Evolutionary conservation across 2,888 invertebrate genomes (phyloP).

Genomic region (Chrysina gloriosa): DNA sequence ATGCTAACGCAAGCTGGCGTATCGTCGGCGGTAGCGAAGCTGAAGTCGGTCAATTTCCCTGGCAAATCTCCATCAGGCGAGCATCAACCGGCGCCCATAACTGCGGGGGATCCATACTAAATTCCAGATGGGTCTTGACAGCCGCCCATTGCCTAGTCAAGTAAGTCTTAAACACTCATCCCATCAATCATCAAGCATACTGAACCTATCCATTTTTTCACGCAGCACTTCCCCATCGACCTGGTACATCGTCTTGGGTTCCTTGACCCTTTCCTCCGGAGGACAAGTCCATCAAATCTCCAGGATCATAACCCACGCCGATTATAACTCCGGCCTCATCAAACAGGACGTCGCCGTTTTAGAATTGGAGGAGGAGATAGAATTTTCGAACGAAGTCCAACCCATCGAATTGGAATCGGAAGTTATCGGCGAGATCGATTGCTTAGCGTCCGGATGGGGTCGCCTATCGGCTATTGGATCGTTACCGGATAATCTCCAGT

Average conservation of each 20-base stretch:
- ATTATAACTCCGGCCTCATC: not conserved
- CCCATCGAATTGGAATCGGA: not conserved
- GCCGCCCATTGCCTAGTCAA: conserved; percentile 50
- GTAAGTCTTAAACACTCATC: conserved; percentile 41
- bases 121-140: conserved; percentile 62
- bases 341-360: conserved; percentile 19
- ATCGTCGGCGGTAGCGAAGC: conserved; percentile 70
- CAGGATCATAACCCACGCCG: not conserved
- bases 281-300: not conserved
- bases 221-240: not conserved
- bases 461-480: not conserved
- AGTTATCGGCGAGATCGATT: not conserved
- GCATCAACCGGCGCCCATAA: conserved; percentile 67
- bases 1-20: conserved; percentile 48
- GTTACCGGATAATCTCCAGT: not conserved
- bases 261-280: not conserved
- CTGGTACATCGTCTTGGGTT: not conserved
- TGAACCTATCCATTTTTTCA: not conserved
- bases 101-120: conserved; percentile 71
- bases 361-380: not conserved
- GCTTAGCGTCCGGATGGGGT: conserved; percentile 6
- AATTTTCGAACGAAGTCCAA: not conserved
- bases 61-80: conserved; percentile 67
- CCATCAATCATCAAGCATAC: not conserved
- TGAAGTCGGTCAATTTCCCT: conserved; percentile 67